These are phyloP conservation scores for Holacanthus passer DNA, from an alignment of 2,113 vertebrate genomes.

Conservation along the genomic window DNA sequence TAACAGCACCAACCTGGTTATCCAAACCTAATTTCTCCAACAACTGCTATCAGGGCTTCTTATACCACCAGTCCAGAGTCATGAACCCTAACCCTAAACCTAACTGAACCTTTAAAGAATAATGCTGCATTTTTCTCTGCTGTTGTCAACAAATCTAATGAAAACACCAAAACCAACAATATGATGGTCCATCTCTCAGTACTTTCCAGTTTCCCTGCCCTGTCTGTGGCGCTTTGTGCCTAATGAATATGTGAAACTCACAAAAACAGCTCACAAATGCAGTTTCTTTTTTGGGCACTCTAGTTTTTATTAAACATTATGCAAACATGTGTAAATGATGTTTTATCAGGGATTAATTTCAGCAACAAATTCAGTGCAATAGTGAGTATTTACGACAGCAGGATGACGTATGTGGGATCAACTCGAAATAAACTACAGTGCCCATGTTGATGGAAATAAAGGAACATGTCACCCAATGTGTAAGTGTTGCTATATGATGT, in stretches of 20 bases:
- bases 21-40: background rate
- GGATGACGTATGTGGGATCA: background rate
- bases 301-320: background rate
- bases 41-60: background rate
- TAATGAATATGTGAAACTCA: background rate
- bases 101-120: constrained; percentile 3
- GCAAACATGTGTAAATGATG: background rate
- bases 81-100: constrained; percentile 11
- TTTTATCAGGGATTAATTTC: background rate
- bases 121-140: background rate
- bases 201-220: background rate
- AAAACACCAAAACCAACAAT: background rate
- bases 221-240: background rate
- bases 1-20: background rate
- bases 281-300: background rate
- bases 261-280: background rate
- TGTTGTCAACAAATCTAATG: background rate
- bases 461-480: background rate
- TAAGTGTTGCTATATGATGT: background rate
- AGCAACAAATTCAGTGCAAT: background rate
- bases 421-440: background rate
- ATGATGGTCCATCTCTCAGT: background rate
- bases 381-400: background rate
- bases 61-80: background rate
- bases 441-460: background rate